phyloP scores from a whole-genome alignment of 2,797 vertebrate genomes.

The Gila robusta region DNA sequence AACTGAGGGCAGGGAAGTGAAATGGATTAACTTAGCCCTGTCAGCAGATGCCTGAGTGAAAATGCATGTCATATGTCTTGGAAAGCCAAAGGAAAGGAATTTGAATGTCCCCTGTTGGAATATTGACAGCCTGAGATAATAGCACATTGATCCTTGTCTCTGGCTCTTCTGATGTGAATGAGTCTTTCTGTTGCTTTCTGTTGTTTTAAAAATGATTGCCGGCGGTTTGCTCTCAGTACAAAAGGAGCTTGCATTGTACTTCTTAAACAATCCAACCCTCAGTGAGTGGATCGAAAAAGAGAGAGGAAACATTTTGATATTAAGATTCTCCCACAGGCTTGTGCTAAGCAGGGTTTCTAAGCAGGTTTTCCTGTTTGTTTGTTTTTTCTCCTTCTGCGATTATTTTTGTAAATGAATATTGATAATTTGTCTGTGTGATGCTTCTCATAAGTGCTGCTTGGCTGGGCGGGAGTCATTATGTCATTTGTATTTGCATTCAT shows the following conservation, averaged over 20 bases:
- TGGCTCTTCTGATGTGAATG: conserved; percentile 50
- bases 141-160: conserved; percentile 61
- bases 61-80: conserved; percentile 59
- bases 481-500: conserved; percentile 62
- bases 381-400: conserved; percentile 20
- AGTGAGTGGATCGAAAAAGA: conserved; percentile 35
- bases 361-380: not conserved
- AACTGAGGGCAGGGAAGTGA: conserved; percentile 48
- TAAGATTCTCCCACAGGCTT: conserved; percentile 17
- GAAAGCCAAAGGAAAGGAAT: conserved; percentile 60
- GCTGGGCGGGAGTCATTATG: conserved; percentile 67
- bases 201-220: conserved; percentile 57
- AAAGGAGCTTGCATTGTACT: conserved; percentile 47
- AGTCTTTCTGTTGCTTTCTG: conserved; percentile 55
- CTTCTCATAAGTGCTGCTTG: conserved; percentile 64
- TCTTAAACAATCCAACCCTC: conserved; percentile 50
- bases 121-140: conserved; percentile 64
- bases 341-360: conserved; percentile 7
- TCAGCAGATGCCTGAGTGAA: conserved; percentile 42
- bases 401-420: conserved; percentile 62
- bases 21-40: conserved; percentile 64
- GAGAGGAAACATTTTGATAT: conserved; percentile 53
- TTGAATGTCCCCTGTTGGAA: conserved; percentile 62
- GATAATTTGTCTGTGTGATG: conserved; percentile 59
- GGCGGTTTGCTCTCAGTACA: conserved; percentile 43